Percentiles rank a stretch among this genome's conserved stretches.
These are phyloP conservation scores for Cichladusa arquata DNA, from an alignment of 2,113 vertebrate genomes.

Conservation along the genomic window DNA sequence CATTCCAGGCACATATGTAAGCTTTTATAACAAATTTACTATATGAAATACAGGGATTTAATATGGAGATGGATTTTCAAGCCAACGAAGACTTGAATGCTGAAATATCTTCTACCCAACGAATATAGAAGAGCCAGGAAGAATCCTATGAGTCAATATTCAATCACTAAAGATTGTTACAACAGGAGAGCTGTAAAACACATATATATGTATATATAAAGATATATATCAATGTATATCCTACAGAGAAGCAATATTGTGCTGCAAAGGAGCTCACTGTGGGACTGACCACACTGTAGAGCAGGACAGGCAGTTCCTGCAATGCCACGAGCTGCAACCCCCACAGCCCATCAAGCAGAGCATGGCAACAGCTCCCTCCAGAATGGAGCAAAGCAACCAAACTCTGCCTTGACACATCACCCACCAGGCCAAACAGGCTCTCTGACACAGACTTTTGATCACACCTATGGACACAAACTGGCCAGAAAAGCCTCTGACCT, in stretches of 20 bases:
- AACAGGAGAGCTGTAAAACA: not conserved
- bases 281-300: not conserved
- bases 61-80: not conserved
- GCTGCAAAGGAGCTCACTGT: not conserved
- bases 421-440: rapidly evolving
- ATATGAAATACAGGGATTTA: not conserved
- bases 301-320: not conserved
- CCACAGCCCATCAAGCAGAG: not conserved
- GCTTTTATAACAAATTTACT: not conserved
- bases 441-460: not conserved
- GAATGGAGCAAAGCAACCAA: not conserved
- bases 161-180: not conserved
- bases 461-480: rapidly evolving
- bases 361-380: not conserved
- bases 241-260: not conserved
- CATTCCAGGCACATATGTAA: not conserved
- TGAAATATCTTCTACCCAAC: not conserved
- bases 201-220: not conserved
- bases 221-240: not conserved
- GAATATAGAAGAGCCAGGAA: not conserved
- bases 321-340: not conserved
- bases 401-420: not conserved
- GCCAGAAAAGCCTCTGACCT: not conserved
- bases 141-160: not conserved
- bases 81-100: not conserved